Evolutionary conservation across 2,797 vertebrate species (phyloP), one percentile per base, ranked within the genome.

Genomic region (Botia almorhae): DNA sequence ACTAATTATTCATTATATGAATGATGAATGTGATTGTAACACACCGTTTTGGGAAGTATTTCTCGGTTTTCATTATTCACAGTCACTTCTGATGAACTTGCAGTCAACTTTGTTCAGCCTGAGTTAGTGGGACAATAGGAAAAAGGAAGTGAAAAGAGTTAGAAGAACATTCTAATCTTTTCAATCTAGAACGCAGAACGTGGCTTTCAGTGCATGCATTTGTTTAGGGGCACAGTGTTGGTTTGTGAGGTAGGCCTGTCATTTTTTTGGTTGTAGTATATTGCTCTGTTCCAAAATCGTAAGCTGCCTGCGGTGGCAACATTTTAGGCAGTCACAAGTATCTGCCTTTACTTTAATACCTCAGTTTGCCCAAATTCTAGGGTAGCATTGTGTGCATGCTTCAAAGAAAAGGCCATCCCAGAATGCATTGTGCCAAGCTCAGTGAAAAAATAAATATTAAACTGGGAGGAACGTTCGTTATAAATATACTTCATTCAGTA

Each of bases 1-100:
- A 21, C 43, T 78, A 84, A 84, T 84, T 81, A 84, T 81, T 84
- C 36, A 69, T 69, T 81, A 75, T 74, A 17, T 33, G 65, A 78
- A 78, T 73, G 75, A 81, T 78, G 74, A 84, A 64, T 81, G 74
- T 61, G 46, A 60, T 75, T 26, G 19, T 29, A 70, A 56, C 29
- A n/a, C 43, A 51, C 64, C 13, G 65, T 61, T 76, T 72, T 69
- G 63, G 61, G 50, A 79, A 67, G 33, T 55, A 65, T 76, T 72
- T 65, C 76, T 74, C 73, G 19, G 21, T 51, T 58, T 58, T 78
- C 68, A 67, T 80, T 67, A 85, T 64, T 50, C 21, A 36, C 6
- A 39, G 50, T 50, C 56, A 19, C 16, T 77, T 58, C 61, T 70
- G 73, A 80, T 80, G 55, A 76, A 69, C 33, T 68, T 55, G 29